A percentile compares a stretch with the other conserved stretches of the same genome.
These are phyloP conservation scores for Engraulis encrasicolus DNA, from an alignment of 2,113 vertebrate genomes.

Conservation along the genomic window DNA sequence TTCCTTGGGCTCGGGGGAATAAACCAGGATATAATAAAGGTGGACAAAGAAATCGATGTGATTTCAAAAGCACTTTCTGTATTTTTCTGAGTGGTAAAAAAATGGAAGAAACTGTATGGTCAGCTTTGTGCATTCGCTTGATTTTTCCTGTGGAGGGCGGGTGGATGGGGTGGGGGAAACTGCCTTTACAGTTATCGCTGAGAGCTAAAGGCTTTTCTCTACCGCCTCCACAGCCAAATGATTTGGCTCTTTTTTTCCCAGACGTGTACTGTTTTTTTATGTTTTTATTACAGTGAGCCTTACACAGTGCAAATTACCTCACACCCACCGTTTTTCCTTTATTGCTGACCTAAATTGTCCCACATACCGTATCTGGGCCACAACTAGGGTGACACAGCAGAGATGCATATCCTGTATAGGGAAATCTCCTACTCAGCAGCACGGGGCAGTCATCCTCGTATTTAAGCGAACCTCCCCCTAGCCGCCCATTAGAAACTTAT, in stretches of 20 bases:
- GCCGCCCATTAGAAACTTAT: no score
- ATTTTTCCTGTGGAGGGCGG: no score
- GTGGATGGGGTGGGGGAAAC: no score
- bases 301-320: neutral
- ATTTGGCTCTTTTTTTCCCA: neutral
- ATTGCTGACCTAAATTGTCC: neutral
- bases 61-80: neutral
- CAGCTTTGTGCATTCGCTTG: neutral
- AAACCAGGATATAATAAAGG: neutral
- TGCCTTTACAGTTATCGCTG: neutral
- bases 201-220: neutral
- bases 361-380: neutral
- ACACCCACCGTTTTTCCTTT: neutral
- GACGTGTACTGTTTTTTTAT: neutral
- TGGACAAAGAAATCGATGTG: neutral
- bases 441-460: neutral
- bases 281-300: neutral
- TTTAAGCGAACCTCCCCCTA: neutral
- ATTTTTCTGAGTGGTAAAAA: neutral
- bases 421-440: neutral
- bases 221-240: neutral
- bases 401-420: neutral
- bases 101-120: neutral
- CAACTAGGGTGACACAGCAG: neutral
- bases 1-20: neutral